These are phyloP conservation scores for Bombus pascuorum DNA, from an alignment of 1,140 invertebrate species.

Conservation along the genomic window DNA sequence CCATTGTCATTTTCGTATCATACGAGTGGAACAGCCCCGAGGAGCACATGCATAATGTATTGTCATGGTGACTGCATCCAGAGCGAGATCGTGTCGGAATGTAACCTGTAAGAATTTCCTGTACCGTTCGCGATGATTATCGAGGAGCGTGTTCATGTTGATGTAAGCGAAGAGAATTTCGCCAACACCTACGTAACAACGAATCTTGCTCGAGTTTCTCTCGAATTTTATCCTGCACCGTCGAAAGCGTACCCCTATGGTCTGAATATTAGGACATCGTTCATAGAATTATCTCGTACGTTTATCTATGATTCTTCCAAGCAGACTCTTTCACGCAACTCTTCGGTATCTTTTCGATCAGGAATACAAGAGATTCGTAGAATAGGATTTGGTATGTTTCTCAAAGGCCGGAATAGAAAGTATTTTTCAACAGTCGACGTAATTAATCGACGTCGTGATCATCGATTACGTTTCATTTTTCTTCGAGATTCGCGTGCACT, in stretches of 20 bases:
- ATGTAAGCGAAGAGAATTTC: slow-evolving; percentile 4
- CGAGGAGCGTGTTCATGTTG: slow-evolving; percentile 15
- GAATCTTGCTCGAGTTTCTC: background rate
- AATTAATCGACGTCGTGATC: background rate
- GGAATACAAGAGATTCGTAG: background rate
- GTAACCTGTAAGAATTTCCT: slow-evolving; percentile 25
- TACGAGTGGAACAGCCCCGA: background rate
- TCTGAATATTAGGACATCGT: background rate
- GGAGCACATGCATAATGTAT: background rate
- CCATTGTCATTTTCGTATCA: background rate
- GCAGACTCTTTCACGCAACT: background rate
- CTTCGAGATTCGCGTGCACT: background rate
- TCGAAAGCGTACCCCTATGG: background rate
- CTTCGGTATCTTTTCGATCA: background rate
- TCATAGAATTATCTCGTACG: background rate
- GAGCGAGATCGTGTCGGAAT: slow-evolving; percentile 37
- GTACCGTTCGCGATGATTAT: slow-evolving; percentile 37
- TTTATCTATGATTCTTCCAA: too few species aligned
- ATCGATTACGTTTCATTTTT: background rate
- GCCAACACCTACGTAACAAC: background rate
- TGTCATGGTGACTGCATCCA: slow-evolving; percentile 19
- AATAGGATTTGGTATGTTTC: background rate
- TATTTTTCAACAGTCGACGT: background rate
- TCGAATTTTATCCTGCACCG: background rate
- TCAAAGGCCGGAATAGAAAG: background rate